Conservation (phyloP, 2,888 invertebrate genomes). For the Siphlonurus alternatus region DNA sequence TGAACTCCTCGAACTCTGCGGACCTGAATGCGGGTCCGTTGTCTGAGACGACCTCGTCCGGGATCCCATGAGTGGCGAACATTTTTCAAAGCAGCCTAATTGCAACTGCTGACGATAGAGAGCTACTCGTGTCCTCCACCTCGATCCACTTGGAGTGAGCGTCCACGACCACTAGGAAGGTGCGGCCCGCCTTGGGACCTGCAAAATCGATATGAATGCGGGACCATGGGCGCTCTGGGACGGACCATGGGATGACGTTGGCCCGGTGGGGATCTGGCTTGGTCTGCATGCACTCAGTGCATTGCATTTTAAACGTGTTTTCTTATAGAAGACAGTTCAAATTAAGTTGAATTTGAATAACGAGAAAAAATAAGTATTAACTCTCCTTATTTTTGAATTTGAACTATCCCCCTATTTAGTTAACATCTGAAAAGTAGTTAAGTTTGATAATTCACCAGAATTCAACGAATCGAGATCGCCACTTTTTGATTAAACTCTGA, state of each 20-base stretch:
- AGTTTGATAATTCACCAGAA: too few relatives aligned
- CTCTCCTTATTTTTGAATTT: too few relatives aligned
- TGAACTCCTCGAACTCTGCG: slow-evolving; percentile 16
- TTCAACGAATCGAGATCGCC: too few relatives aligned
- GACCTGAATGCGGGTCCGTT: slow-evolving; percentile 18
- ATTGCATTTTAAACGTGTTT: too few relatives aligned
- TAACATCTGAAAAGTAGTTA: too few relatives aligned
- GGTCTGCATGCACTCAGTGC: slow-evolving; percentile 12
- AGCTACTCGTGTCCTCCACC: too few relatives aligned
- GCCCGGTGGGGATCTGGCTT: slow-evolving; percentile 12
- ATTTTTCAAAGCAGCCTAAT: neutral
- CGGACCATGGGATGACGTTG: slow-evolving; percentile 14
- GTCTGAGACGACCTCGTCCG: slow-evolving; percentile 17
- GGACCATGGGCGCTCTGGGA: slow-evolving; percentile 14
- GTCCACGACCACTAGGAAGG: slow-evolving; percentile 17
- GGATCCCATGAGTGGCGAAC: slow-evolving; percentile 15
- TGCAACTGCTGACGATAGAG: neutral
- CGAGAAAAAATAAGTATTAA: too few relatives aligned
- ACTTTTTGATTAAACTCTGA: too few relatives aligned
- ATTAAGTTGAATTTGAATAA: too few relatives aligned
- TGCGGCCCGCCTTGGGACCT: slow-evolving; percentile 13
- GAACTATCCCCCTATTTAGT: too few relatives aligned
- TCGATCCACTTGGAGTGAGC: slow-evolving; percentile 15
- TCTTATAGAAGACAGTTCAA: too few relatives aligned
- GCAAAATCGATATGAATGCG: slow-evolving; percentile 16